Base-by-base conservation (phyloP, 2,888 invertebrate genomes). In the Drosophila pseudotalamancana region DNA sequence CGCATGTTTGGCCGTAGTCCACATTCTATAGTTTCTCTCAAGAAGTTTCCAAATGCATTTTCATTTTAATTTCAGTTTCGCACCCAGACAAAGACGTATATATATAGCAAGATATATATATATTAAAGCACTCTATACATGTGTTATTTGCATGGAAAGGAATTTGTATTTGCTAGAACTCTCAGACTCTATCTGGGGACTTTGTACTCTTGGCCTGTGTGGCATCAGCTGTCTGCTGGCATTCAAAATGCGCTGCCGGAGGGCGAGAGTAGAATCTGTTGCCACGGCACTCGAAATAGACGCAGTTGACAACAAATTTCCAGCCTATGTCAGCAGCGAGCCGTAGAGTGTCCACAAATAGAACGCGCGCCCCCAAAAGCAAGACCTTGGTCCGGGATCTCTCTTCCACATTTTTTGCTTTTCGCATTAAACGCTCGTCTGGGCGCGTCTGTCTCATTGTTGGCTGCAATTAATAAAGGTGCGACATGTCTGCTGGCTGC, bases 401-500 rank as follows among this genome's bases (percentile, higher is more conserved):
- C 8, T 12, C 16, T 32, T 32, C 6, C 31, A 8, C 9, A 6
- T 6, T 42, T 51, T 43, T 48, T n/a, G n/a, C 11, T 71, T 83
- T 83, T 86, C 81, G 84, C 82, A 86, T 86, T 82, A 75, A 83
- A 77, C 49, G 81, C 63, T 81, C 81, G 84, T 77, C 87, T 83
- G 53, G 64, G 42, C 54, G 72, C 64, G 72, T 74, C 72, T 53
- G 75, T 57, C 48, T 60, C 72, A 67, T 59, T 42, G 72, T 82
- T 78, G 87, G 43, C 79, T 72, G 85, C 89, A 89, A 88, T 88
- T 88, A 88, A 88, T 89, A 87, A 88, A 88, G 85, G 88, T 89
- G 89, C 87, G 74, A 88, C 87, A 88, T 85, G 85, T n/a, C n/a
- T n/a, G 76, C 54, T 46, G 49, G 65, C 76, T 77, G 45, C 21